phyloP scores from a whole-genome alignment of 2,888 invertebrate genomes.

The Rotaria magnacalcarata region DNA sequence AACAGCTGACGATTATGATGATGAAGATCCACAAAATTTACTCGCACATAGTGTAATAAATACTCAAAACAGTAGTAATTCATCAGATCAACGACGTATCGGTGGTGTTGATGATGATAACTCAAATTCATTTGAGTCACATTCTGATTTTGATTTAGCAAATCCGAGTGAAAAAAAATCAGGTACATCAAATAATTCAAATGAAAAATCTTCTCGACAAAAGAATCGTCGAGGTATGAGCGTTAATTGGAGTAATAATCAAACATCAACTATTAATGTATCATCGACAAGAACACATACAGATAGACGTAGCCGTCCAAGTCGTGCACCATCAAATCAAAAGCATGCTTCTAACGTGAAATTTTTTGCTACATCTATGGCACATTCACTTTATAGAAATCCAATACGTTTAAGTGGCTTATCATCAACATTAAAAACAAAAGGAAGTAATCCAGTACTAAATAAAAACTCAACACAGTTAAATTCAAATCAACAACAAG shows the following conservation, averaged over 20 bases:
- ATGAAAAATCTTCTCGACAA: background rate
- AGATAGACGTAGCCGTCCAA: background rate
- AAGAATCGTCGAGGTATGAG: slow-evolving; percentile 23
- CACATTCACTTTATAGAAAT: slow-evolving; percentile 15
- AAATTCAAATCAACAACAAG: background rate
- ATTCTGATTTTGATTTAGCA: slow-evolving; percentile 40
- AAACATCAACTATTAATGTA: background rate
- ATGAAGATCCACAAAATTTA: slow-evolving; percentile 25
- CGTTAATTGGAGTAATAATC: background rate
- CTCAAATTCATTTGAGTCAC: slow-evolving; percentile 45
- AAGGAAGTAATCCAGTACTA: background rate
- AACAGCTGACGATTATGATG: background rate
- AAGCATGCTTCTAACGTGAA: background rate
- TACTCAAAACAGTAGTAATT: slow-evolving; percentile 29
- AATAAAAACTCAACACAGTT: background rate
- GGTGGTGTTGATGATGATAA: slow-evolving; percentile 27
- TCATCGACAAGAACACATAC: background rate
- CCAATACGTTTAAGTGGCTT: slow-evolving; percentile 15
- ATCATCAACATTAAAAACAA: background rate
- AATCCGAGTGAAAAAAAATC: background rate
- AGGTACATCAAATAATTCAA: background rate
- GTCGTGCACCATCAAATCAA: background rate
- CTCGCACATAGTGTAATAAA: background rate
- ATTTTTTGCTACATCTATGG: slow-evolving; percentile 28
- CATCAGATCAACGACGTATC: background rate